Base-by-base conservation (phyloP, 2,113 vertebrate genomes). In the Vicugna pacos region DNA sequence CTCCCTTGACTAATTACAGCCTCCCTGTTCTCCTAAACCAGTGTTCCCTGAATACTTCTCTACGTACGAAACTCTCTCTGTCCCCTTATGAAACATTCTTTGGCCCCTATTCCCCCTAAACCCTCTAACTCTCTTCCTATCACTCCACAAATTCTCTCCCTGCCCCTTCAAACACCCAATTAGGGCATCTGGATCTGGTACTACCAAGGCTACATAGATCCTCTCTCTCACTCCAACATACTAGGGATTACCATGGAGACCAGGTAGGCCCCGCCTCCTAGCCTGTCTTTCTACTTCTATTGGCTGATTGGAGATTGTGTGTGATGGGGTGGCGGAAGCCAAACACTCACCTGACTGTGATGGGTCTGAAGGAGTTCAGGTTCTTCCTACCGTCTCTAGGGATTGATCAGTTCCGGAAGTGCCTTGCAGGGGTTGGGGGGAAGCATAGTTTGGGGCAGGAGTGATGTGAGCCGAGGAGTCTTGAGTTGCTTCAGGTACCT, bases 191-290 rank as follows among this genome's bases (percentile, higher is more conserved):
- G 35, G 10, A 7, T 70, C 46, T 70, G 48, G 17, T 32, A 76
- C 73, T 76, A 52, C 73, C 48, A 76, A 76, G 28, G 54, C 24
- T 26, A 7, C 17, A 30, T 0, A 14, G 32, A 81, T 42, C 8
- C 10, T 64, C 62, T 93, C 13, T 13, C 13, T 84, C 42, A 70
- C 3, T 64, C 56, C 52, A 64, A 42, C n/a, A n/a, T 2, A 12
- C 38, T 4, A 42, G 17, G 9, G 6, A 42, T 93, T 96, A 69
- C 95, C 93, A 52, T 52, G 69, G 96, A 72, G 52, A 87, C 81
- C 75, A 72, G 38, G 38, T 35, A 65, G 58, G 38, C 19, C 32
- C 95, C 22, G 3, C 94, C 92, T 92, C 72, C 72, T 52, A 42
- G 2, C 8, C 8, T 56, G 42, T 72, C 4, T n/a, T 76, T 67